Conservation (phyloP, 35 echinoderm and acorn worm genomes). For the Chiridota heheva region DNA sequence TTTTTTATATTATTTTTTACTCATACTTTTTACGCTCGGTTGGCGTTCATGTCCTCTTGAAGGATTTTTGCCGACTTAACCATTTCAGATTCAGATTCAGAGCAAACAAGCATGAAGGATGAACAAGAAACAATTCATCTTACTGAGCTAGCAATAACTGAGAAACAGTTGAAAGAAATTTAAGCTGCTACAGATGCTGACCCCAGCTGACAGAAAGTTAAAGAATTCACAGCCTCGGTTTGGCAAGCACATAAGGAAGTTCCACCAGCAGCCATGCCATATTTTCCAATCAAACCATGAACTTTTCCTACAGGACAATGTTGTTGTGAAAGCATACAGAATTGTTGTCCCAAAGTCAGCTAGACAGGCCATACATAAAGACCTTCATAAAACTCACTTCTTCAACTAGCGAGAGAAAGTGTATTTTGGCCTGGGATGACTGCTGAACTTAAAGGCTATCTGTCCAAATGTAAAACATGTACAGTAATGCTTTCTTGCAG, state of each 20-base stretch:
- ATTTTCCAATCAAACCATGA: slow-evolving; percentile 11
- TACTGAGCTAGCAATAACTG: too few relatives aligned
- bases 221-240: too few relatives aligned
- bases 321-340: slow-evolving; percentile 5
- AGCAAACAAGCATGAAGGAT: too few relatives aligned
- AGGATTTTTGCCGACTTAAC: too few relatives aligned
- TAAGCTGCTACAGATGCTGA: background rate
- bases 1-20: too few relatives aligned
- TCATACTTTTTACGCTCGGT: too few relatives aligned
- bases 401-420: slow-evolving; percentile 9
- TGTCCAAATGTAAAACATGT: slow-evolving; percentile 26
- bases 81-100: too few relatives aligned
- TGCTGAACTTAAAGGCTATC: background rate
- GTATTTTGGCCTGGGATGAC: slow-evolving; percentile 26
- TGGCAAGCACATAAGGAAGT: too few relatives aligned
- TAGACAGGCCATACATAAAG: background rate
- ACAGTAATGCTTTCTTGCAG: background rate
- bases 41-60: too few relatives aligned
- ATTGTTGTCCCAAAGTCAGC: background rate
- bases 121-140: too few relatives aligned
- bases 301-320: slow-evolving; percentile 24
- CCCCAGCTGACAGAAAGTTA: slow-evolving; percentile 23
- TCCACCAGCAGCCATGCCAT: background rate
- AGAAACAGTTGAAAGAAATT: slow-evolving; percentile 1
- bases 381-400: slow-evolving; percentile 3